These are phyloP conservation scores for Chrysochloris asiatica DNA, from an alignment of 2,113 vertebrate genomes.

Conservation along the genomic window DNA sequence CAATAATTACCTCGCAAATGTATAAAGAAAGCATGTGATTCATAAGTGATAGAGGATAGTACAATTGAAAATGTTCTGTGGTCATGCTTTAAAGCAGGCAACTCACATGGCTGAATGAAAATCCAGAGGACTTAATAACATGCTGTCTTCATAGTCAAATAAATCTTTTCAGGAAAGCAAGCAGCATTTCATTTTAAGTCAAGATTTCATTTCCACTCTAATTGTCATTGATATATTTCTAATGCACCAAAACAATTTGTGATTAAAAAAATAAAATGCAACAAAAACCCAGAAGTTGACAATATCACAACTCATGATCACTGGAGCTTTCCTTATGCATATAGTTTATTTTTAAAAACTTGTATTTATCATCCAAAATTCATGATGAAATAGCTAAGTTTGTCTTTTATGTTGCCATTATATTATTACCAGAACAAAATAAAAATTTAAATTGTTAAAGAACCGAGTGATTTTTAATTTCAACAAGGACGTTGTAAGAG, in stretches of 20 bases:
- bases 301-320: slow-evolving; percentile 12
- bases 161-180: slow-evolving; percentile 62
- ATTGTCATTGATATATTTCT: slow-evolving; percentile 54
- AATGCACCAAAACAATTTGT: slow-evolving; percentile 59
- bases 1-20: slow-evolving; percentile 26
- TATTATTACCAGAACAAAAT: slow-evolving; percentile 56
- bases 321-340: slow-evolving; percentile 17
- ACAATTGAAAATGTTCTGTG: slow-evolving; percentile 5
- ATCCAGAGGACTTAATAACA: slow-evolving; percentile 28
- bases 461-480: slow-evolving; percentile 68
- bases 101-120: slow-evolving; percentile 39
- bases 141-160: slow-evolving; percentile 19
- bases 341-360: slow-evolving; percentile 6
- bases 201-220: slow-evolving; percentile 51
- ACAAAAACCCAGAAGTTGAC: background rate
- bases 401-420: slow-evolving; percentile 24
- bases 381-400: slow-evolving; percentile 44
- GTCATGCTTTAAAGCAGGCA: slow-evolving; percentile 41
- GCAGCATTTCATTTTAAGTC: slow-evolving; percentile 60
- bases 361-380: slow-evolving; percentile 4
- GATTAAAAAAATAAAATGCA: too few species aligned
- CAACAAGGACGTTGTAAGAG: background rate
- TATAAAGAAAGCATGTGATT: slow-evolving; percentile 17
- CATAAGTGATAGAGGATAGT: background rate
- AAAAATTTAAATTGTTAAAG: slow-evolving; percentile 57